Evolutionary conservation across 1,140 invertebrate species (phyloP).

Genomic region (Bombus huntii): DNA sequence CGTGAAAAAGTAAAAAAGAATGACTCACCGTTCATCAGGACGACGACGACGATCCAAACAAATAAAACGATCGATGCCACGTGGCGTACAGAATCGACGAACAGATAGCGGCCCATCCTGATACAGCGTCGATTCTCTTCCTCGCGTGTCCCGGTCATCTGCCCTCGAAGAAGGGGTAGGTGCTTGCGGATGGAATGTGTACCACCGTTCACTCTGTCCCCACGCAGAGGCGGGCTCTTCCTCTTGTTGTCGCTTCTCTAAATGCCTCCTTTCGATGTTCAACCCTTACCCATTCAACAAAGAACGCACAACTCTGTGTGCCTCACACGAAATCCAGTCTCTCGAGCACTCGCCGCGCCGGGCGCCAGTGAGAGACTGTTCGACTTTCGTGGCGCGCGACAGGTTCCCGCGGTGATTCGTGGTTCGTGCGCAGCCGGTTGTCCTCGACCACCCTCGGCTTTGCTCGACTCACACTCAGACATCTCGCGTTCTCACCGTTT

Average conservation of each 20-base stretch:
- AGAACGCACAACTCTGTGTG: slow-evolving; percentile 26
- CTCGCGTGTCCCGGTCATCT: slow-evolving; percentile 28
- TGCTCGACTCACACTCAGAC: slow-evolving; percentile 30
- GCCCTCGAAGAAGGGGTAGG: slow-evolving; percentile 24
- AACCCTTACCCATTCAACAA: slow-evolving; percentile 12
- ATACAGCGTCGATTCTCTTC: slow-evolving; percentile 36
- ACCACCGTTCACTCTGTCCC: slow-evolving; percentile 44
- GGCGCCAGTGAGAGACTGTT: slow-evolving; percentile 72
- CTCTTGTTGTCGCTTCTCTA: slow-evolving; percentile 16
- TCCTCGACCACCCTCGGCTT: slow-evolving; percentile 62
- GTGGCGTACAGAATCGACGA: slow-evolving; percentile 66
- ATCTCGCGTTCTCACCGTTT: slow-evolving; percentile 21
- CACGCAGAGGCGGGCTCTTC: slow-evolving; percentile 1
- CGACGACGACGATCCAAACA: slow-evolving; percentile 65
- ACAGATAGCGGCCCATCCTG: slow-evolving; percentile 49
- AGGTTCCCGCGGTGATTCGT: slow-evolving; percentile 63
- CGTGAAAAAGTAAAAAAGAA: no score
- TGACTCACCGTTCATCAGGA: slow-evolving; percentile 69
- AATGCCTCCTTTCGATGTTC: not conserved
- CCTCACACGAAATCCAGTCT: slow-evolving; percentile 21
- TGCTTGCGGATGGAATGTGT: slow-evolving; percentile 9
- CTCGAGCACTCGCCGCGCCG: slow-evolving; percentile 68
- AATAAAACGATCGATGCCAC: slow-evolving; percentile 73
- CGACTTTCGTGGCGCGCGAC: slow-evolving; percentile 63
- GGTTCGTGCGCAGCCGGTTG: slow-evolving; percentile 50